Conservation (phyloP, 2,113 vertebrate genomes). For the Hydropotes inermis region DNA sequence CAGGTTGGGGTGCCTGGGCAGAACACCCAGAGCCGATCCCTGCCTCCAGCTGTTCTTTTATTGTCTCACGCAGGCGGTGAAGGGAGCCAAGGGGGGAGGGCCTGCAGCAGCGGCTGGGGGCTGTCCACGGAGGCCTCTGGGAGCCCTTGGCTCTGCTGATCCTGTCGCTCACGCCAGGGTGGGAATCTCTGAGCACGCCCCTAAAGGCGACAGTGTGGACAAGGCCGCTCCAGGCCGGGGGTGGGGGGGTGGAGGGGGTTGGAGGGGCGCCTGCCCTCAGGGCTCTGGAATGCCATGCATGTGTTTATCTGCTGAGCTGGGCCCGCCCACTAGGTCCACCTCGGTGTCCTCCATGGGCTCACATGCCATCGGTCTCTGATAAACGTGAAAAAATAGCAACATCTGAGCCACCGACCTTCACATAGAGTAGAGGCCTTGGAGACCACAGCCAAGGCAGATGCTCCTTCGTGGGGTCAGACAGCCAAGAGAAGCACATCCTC, state of each 20-base stretch:
- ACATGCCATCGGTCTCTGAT: background rate
- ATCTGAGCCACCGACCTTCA: slow-evolving; percentile 4
- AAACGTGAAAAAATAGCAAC: slow-evolving; percentile 53
- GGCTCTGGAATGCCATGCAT: background rate
- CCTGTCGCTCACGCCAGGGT: background rate
- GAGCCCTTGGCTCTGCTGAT: background rate
- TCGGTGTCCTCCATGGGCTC: background rate
- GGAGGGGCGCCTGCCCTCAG: slow-evolving; percentile 2
- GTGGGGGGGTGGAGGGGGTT: background rate
- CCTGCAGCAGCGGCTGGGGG: background rate
- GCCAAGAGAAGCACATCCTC: background rate
- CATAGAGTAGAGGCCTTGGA: background rate
- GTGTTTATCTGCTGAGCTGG: background rate
- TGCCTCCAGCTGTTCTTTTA: background rate
- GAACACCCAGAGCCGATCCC: background rate
- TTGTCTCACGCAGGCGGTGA: background rate
- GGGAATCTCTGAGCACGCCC: background rate
- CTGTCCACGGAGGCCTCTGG: background rate
- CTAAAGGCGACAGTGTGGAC: background rate
- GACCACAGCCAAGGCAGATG: background rate
- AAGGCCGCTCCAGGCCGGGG: background rate
- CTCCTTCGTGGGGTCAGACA: background rate
- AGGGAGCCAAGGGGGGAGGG: background rate
- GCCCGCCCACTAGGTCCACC: background rate
- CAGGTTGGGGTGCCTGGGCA: background rate